These are phyloP conservation scores for Pollenia griseotomentosa DNA, from an alignment of 2,888 invertebrate genomes.

Conservation along the genomic window DNA sequence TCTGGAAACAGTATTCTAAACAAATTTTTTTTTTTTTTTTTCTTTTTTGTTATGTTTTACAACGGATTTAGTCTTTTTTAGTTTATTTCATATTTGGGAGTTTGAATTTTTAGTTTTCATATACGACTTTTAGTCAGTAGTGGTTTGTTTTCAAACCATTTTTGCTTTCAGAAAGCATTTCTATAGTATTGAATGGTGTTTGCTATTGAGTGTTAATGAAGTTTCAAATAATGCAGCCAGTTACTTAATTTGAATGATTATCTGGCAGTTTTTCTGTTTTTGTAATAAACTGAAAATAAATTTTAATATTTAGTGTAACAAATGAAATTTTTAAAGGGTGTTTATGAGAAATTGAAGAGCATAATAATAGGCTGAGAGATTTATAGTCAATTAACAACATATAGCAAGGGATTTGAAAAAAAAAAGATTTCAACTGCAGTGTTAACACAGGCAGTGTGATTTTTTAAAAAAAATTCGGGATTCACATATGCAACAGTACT, in stretches of 20 bases:
- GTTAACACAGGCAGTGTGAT: too few species aligned
- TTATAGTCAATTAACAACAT: too few species aligned
- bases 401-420: too few species aligned
- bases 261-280: neutral
- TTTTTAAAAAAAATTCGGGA: too few species aligned
- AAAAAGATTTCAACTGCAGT: too few species aligned
- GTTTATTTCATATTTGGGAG: neutral
- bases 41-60: constrained; percentile 30
- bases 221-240: constrained; percentile 46
- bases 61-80: neutral
- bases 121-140: constrained; percentile 8
- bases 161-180: constrained; percentile 14
- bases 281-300: constrained; percentile 4
- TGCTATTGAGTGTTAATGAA: constrained; percentile 54
- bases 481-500: too few species aligned
- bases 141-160: constrained; percentile 35
- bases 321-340: neutral
- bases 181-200: constrained; percentile 37
- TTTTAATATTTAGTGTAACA: neutral
- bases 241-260: constrained; percentile 47
- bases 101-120: neutral
- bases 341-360: neutral
- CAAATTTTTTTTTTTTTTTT: constrained; percentile 8
- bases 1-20: neutral
- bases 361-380: neutral